A percentile compares a stretch with the other conserved stretches of the same genome.
These are phyloP conservation scores for Shargacucullia verbasci DNA, from an alignment of 2,888 invertebrate genomes.

Conservation along the genomic window DNA sequence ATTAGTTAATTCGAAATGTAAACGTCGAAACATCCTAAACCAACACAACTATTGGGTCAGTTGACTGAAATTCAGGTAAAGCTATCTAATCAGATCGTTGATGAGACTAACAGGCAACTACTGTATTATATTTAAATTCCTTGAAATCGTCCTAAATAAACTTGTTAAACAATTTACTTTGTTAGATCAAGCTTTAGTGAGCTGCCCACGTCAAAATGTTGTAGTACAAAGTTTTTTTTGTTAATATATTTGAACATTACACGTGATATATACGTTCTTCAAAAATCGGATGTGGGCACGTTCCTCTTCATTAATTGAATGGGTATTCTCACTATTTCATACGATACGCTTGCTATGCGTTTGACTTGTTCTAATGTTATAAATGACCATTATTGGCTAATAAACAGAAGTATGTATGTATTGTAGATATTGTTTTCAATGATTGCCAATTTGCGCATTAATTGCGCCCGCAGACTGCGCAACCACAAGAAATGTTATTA, in stretches of 20 bases:
- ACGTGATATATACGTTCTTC: neutral
- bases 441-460: no score
- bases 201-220: neutral
- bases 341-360: no score
- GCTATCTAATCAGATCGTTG: conserved; percentile 54
- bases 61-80: conserved; percentile 51
- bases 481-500: no score
- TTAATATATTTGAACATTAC: neutral
- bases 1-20: conserved; percentile 40
- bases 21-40: conserved; percentile 49
- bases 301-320: no score
- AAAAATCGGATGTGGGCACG: neutral
- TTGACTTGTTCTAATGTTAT: no score
- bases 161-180: conserved; percentile 29
- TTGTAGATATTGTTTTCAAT: no score
- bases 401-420: no score
- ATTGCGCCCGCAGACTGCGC: no score
- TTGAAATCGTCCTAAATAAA: conserved; percentile 46
- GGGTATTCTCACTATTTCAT: no score
- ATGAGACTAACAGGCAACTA: conserved; percentile 43
- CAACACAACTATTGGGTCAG: conserved; percentile 50
- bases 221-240: neutral
- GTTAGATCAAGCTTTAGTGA: conserved; percentile 17
- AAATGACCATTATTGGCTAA: no score
- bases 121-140: conserved; percentile 52